These are phyloP conservation scores for Copsychus sechellarum DNA, from an alignment of 2,113 vertebrate genomes.

Conservation along the genomic window DNA sequence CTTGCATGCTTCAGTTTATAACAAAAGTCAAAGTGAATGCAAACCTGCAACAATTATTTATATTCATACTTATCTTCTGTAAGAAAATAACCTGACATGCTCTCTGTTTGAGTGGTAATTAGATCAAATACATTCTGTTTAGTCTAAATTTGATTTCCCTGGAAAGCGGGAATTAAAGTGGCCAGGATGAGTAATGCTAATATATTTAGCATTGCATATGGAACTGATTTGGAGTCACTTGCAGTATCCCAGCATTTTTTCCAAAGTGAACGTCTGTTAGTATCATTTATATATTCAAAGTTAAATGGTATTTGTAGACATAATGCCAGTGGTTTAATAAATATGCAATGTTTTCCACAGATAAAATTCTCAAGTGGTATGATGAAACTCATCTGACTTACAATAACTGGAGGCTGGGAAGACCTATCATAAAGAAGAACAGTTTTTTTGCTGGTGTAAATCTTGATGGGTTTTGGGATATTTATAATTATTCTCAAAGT, in stretches of 20 bases:
- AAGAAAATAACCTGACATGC: background rate
- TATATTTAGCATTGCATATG: background rate
- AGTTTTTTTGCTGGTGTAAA: slow-evolving; percentile 84
- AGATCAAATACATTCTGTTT: background rate
- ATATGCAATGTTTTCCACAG: slow-evolving; percentile 67
- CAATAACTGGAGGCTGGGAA: slow-evolving; percentile 86
- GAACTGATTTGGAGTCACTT: background rate
- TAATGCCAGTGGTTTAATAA: background rate
- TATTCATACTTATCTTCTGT: background rate
- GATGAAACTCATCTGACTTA: slow-evolving; percentile 88
- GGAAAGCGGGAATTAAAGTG: background rate
- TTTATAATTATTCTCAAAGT: slow-evolving; percentile 53
- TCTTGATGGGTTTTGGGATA: slow-evolving; percentile 82
- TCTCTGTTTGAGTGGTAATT: slow-evolving; percentile 6
- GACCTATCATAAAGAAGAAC: slow-evolving; percentile 72
- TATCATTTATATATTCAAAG: background rate
- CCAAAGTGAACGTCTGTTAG: background rate
- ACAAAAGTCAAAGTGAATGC: background rate
- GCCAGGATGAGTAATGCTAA: background rate
- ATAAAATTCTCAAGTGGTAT: slow-evolving; percentile 84
- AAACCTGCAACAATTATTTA: background rate
- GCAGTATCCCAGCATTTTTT: background rate
- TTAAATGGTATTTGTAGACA: background rate
- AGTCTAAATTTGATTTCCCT: slow-evolving; percentile 6
- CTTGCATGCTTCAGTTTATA: background rate